Evolutionary conservation across 2,797 vertebrate species (phyloP).

Genomic region (Etheostoma perlongum): DNA sequence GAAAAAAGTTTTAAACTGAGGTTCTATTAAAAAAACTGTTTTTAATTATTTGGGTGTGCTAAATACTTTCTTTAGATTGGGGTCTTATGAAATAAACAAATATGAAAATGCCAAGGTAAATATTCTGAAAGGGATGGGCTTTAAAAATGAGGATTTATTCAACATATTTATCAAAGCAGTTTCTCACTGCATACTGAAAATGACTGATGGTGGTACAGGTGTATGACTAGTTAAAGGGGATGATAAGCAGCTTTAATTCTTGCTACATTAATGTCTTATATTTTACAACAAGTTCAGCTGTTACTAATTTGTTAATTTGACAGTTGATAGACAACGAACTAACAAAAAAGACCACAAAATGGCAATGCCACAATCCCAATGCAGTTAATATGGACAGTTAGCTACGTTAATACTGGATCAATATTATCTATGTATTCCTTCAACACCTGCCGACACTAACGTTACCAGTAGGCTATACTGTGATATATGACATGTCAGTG

Average conservation of each 20-base stretch:
- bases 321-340: neutral
- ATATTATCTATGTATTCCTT: neutral
- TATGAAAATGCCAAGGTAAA: neutral
- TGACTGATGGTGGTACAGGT: neutral
- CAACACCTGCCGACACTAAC: neutral
- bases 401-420: neutral
- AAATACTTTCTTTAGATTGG: constrained; percentile 23
- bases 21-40: constrained; percentile 3
- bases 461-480: neutral
- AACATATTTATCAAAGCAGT: neutral
- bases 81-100: constrained; percentile 1
- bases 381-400: neutral
- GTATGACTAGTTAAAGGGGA: too few species aligned
- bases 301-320: neutral
- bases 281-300: neutral
- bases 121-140: neutral
- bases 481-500: too few species aligned
- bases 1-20: neutral
- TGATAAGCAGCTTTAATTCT: neutral
- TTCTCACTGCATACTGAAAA: neutral
- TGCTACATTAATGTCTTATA: neutral
- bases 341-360: neutral
- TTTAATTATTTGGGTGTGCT: constrained; percentile 12
- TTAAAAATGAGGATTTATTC: neutral
- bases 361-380: neutral